Evolutionary conservation across 2,797 vertebrate species (phyloP).

Genomic region (Leucoraja ocellata): DNA sequence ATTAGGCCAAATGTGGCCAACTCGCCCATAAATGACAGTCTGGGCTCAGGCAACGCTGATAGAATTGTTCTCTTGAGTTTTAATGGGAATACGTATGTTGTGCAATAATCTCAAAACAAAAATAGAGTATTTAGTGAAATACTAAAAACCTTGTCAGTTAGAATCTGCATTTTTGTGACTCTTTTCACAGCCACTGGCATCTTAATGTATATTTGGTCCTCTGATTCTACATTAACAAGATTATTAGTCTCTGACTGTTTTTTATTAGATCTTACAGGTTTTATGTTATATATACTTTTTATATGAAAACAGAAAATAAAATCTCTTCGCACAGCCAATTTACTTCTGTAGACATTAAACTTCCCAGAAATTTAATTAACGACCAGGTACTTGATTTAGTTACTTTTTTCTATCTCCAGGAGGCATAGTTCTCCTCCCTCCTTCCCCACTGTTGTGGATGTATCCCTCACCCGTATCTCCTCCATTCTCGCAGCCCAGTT

Average conservation of each 20-base stretch:
- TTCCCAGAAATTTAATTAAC: neutral
- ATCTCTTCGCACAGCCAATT: neutral
- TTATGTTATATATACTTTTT: neutral
- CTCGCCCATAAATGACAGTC: constrained; percentile 20
- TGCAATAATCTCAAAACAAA: neutral
- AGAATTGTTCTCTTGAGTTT: constrained; percentile 24
- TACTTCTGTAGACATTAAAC: neutral
- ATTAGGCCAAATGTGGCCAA: neutral
- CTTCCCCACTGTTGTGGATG: too few relatives aligned
- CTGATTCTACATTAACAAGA: neutral
- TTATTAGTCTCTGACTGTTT: neutral
- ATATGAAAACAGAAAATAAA: neutral
- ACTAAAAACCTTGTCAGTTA: neutral
- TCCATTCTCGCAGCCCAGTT: too few relatives aligned
- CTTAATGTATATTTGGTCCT: neutral
- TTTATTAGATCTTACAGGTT: neutral
- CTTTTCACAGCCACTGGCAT: neutral
- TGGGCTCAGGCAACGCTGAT: neutral
- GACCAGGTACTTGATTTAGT: neutral
- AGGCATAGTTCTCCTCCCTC: neutral
- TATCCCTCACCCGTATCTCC: too few relatives aligned
- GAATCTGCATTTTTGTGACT: neutral
- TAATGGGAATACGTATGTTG: neutral
- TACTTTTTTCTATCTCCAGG: neutral
- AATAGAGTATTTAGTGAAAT: neutral